Percentiles rank a stretch among this genome's conserved stretches.
phyloP scores from a whole-genome alignment of 2,797 vertebrate genomes.

The Perodicticus potto region DNA sequence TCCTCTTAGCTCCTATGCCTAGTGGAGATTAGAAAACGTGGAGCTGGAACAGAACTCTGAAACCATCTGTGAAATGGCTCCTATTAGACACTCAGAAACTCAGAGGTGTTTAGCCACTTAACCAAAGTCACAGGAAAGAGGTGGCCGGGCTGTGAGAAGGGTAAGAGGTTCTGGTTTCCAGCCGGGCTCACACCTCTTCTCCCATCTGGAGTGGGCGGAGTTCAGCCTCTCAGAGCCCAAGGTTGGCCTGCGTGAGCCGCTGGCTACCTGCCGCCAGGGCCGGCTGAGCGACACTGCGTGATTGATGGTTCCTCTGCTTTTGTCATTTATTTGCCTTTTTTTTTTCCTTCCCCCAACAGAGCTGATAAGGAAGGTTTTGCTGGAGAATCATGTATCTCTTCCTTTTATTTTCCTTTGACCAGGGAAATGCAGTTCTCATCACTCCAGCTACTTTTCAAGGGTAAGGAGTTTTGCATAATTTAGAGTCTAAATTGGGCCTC shows the following conservation, averaged over 20 bases:
- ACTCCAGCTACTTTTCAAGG: constrained; percentile 47
- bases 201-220: background rate
- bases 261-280: background rate
- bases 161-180: background rate
- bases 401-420: background rate
- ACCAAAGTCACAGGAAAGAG: background rate
- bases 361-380: constrained; percentile 75
- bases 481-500: background rate
- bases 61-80: background rate
- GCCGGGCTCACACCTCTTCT: background rate
- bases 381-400: constrained; percentile 65
- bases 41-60: background rate
- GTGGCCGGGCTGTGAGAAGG: background rate
- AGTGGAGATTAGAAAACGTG: background rate
- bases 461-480: constrained; percentile 54
- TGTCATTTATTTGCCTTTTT: constrained; percentile 79
- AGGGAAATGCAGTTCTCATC: constrained; percentile 18
- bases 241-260: background rate
- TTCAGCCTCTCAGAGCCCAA: background rate
- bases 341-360: constrained; percentile 57
- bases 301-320: constrained; percentile 66
- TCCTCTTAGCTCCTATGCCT: background rate
- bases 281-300: background rate
- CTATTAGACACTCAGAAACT: background rate
- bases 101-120: background rate